Evolutionary conservation across 1,140 invertebrate genomes (phyloP).

Genomic region (Helicorthomorpha holstii): DNA sequence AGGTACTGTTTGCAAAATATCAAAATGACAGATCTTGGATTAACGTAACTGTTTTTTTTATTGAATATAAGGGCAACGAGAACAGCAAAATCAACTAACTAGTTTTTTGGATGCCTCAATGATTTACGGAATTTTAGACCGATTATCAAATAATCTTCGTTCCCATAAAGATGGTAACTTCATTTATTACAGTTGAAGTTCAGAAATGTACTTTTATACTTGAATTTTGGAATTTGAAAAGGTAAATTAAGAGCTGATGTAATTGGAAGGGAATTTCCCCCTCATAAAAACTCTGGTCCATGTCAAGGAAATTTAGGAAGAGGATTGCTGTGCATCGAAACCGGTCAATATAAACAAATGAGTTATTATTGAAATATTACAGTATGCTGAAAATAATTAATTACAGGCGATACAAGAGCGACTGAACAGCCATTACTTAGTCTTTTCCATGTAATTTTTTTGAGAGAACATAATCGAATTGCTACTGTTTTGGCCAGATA

Average conservation of each 20-base stretch:
- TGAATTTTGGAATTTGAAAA: constrained; percentile 4
- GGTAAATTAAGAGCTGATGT: background rate
- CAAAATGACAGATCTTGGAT: no score
- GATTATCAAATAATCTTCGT: constrained; percentile 9
- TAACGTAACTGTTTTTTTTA: no score
- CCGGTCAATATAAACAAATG: background rate
- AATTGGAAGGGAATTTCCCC: background rate
- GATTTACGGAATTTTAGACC: constrained; percentile 25
- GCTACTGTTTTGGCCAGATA: constrained; percentile 47
- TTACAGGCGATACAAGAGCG: constrained; percentile 56
- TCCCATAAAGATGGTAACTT: background rate
- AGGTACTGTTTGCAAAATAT: no score
- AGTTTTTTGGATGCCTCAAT: constrained; percentile 33
- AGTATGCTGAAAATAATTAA: background rate
- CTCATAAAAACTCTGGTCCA: background rate
- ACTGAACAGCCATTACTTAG: constrained; percentile 75
- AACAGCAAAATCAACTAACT: constrained; percentile 34
- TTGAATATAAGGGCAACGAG: constrained; percentile 6
- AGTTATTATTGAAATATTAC: background rate
- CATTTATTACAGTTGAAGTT: background rate
- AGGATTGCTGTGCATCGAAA: background rate
- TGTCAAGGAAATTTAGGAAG: background rate
- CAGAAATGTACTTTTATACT: constrained; percentile 11
- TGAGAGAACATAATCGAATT: constrained; percentile 80
- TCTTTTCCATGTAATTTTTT: constrained; percentile 59